phyloP scores from a whole-genome alignment of 2,888 invertebrate genomes.

The Rhodophaea formosa region DNA sequence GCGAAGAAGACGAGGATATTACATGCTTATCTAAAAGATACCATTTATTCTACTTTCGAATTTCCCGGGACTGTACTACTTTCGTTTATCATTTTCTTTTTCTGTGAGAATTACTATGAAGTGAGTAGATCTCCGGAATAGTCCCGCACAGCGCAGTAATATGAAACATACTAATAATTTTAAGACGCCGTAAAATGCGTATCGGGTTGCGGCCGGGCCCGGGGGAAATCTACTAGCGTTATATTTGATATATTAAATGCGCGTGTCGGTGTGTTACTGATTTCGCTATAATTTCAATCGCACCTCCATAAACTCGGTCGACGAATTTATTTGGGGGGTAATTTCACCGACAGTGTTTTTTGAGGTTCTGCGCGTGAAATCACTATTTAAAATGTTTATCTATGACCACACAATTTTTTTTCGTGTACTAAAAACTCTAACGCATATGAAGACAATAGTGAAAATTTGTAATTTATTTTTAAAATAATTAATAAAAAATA shows the following conservation, averaged over 20 bases:
- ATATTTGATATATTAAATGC: conserved; percentile 31
- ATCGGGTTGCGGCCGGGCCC: conserved; percentile 28
- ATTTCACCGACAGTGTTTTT: not conserved
- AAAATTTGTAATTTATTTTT: too few relatives aligned
- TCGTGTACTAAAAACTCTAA: too few relatives aligned
- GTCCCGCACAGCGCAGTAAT: not conserved
- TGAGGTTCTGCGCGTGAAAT: too few relatives aligned
- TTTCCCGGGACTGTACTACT: too few relatives aligned
- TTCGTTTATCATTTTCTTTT: too few relatives aligned
- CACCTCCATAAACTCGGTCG: conserved; percentile 21
- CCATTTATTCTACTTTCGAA: too few relatives aligned
- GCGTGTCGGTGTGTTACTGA: conserved; percentile 3
- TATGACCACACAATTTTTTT: too few relatives aligned
- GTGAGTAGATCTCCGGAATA: not conserved
- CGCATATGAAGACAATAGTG: too few relatives aligned
- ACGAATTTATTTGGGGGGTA: conserved; percentile 31
- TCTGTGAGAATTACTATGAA: not conserved
- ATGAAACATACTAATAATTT: conserved; percentile 35
- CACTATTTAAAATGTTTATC: too few relatives aligned
- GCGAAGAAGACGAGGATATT: too few relatives aligned
- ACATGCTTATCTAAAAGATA: too few relatives aligned
- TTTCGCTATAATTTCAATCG: conserved; percentile 17
- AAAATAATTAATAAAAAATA: too few relatives aligned
- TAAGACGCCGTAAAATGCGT: conserved; percentile 37
- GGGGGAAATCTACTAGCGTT: conserved; percentile 42